phyloP scores from a whole-genome alignment of 2,888 invertebrate genomes.

The Campoplex nolae region DNA sequence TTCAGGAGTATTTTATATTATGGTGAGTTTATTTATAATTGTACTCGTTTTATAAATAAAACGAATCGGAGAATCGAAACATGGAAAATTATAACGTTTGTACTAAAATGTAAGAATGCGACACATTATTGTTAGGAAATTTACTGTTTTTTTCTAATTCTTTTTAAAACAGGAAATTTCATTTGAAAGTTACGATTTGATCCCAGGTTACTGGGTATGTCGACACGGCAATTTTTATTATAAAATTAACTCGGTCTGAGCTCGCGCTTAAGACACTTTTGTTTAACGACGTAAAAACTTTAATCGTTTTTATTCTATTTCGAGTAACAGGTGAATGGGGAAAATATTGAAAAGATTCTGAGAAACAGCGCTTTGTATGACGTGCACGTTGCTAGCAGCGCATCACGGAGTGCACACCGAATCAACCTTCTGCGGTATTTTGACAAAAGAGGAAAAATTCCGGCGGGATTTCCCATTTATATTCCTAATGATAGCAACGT shows the following conservation, averaged over 20 bases:
- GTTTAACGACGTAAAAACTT: not conserved
- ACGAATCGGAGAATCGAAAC: no score
- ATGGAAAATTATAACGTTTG: no score
- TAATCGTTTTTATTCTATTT: not conserved
- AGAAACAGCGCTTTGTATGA: constrained; percentile 18
- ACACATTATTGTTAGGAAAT: no score
- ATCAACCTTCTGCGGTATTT: constrained; percentile 30
- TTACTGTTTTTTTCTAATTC: not conserved
- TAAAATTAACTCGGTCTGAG: not conserved
- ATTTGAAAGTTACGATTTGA: not conserved
- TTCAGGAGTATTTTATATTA: no score
- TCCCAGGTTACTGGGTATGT: not conserved
- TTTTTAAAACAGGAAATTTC: not conserved
- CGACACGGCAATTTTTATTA: not conserved
- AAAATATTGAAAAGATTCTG: constrained; percentile 22
- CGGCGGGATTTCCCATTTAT: constrained; percentile 49
- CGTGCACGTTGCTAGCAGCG: not conserved
- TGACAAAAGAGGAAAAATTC: constrained; percentile 46
- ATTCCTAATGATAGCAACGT: not conserved
- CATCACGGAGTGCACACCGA: constrained; percentile 1
- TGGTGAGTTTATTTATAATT: no score
- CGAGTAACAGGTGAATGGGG: constrained; percentile 5
- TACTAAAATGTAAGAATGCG: no score
- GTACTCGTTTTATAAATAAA: no score
- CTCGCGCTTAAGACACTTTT: not conserved